Percentiles rank a stretch among this genome's conserved stretches.
Conservation (phyloP, 2,888 invertebrate species). For the Drosophila niveifrons region DNA sequence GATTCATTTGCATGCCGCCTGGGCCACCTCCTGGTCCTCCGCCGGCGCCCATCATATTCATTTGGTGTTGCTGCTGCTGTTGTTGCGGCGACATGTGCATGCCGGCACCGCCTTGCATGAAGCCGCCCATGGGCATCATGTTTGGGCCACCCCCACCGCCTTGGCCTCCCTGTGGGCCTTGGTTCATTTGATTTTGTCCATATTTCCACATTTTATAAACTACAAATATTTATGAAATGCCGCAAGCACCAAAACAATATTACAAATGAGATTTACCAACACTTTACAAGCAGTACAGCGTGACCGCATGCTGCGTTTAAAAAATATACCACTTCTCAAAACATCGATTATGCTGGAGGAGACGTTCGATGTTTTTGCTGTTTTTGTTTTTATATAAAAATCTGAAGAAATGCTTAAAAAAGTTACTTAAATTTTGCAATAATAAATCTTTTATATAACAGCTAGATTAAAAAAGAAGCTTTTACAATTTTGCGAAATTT, state of each 20-base stretch:
- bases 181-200: conserved; percentile 73
- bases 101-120: conserved; percentile 62
- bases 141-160: conserved; percentile 55
- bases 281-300: conserved; percentile 8
- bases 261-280: conserved; percentile 26
- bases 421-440: too few relatives aligned
- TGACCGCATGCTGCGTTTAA: neutral
- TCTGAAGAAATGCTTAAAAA: too few relatives aligned
- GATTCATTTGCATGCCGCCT: conserved; percentile 77
- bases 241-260: conserved; percentile 22
- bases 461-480: too few relatives aligned
- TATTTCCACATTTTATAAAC: conserved; percentile 70
- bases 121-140: conserved; percentile 74
- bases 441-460: too few relatives aligned
- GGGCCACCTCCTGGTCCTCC: conserved; percentile 55
- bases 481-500: too few relatives aligned
- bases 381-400: too few relatives aligned
- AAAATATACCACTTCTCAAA: neutral
- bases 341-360: too few relatives aligned
- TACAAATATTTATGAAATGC: neutral
- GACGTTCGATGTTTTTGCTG: too few relatives aligned
- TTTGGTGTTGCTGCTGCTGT: conserved; percentile 69
- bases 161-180: conserved; percentile 48
- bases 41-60: conserved; percentile 64
- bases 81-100: conserved; percentile 72